A percentile compares a stretch with the other conserved stretches of the same genome.
These are phyloP conservation scores for Lamellibrachia satsuma DNA, from an alignment of 2,888 invertebrate species.

Conservation along the genomic window DNA sequence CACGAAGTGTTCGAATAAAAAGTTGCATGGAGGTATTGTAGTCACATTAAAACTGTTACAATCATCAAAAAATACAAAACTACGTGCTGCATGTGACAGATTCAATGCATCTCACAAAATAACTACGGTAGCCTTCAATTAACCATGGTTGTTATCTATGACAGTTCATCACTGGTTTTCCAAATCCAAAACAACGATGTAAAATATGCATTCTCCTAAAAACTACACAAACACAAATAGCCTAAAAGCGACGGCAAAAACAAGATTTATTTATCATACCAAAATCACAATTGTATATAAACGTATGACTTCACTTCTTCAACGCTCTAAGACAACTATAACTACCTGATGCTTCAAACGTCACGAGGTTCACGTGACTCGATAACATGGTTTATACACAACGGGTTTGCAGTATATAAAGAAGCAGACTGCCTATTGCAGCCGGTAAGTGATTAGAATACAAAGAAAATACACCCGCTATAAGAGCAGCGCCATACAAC, in stretches of 20 bases:
- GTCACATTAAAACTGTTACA: not conserved
- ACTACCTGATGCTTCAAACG: not conserved
- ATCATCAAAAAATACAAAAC: not conserved
- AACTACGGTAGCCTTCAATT: not conserved
- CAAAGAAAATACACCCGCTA: not conserved
- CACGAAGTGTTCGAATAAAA: not conserved
- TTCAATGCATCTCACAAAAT: not conserved
- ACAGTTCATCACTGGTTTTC: not conserved
- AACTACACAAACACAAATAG: not conserved
- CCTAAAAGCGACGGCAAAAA: not conserved
- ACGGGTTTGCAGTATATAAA: not conserved
- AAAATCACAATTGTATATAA: not conserved
- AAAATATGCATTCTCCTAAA: conserved; percentile 1
- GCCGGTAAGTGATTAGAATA: not conserved
- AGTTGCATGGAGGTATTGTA: not conserved
- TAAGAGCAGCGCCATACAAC: not conserved
- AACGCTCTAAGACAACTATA: not conserved
- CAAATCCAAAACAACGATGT: not conserved
- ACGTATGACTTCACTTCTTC: no score
- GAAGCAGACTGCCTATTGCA: not conserved
- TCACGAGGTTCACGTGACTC: not conserved
- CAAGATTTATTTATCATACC: not conserved
- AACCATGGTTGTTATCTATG: not conserved
- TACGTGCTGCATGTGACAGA: not conserved
- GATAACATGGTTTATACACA: not conserved